These are phyloP conservation scores for Paraescarpia echinospica DNA, from an alignment of 1,140 invertebrate genomes.

Conservation along the genomic window DNA sequence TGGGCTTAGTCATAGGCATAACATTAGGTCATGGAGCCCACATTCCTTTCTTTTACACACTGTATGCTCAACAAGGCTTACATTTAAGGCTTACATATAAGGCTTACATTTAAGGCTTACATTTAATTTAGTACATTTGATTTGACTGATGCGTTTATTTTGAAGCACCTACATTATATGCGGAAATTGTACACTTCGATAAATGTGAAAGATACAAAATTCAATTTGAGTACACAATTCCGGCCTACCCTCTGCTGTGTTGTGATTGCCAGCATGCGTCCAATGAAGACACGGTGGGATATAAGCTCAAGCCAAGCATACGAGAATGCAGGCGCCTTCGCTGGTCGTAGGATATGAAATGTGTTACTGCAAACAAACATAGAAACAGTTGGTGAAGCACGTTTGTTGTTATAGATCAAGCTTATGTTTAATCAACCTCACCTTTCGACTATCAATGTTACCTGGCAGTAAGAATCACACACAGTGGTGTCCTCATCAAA, in stretches of 20 bases:
- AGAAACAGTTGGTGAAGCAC: constrained; percentile 26
- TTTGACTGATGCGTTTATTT: too few species aligned
- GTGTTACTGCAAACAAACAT: constrained; percentile 74
- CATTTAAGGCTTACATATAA: too few species aligned
- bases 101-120: too few species aligned
- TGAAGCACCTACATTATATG: too few species aligned
- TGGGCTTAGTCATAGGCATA: too few species aligned
- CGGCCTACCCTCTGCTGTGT: constrained; percentile 65
- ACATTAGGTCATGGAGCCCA: too few species aligned
- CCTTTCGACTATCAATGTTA: background rate
- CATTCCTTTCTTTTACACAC: too few species aligned
- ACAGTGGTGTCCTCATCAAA: background rate
- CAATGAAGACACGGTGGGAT: constrained; percentile 94
- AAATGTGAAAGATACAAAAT: too few species aligned
- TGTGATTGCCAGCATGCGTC: constrained; percentile 86
- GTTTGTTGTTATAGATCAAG: constrained; percentile 30
- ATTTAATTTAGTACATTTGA: too few species aligned
- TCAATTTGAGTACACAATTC: too few species aligned
- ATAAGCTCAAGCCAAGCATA: constrained; percentile 98
- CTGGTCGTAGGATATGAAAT: constrained; percentile 79
- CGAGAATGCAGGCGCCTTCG: constrained; percentile 93
- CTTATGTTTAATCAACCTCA: background rate
- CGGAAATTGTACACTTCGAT: too few species aligned
- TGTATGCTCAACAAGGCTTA: too few species aligned
- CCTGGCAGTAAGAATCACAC: background rate